Conservation (phyloP, 1,140 invertebrate genomes). For the Drosophila aff. region DNA sequence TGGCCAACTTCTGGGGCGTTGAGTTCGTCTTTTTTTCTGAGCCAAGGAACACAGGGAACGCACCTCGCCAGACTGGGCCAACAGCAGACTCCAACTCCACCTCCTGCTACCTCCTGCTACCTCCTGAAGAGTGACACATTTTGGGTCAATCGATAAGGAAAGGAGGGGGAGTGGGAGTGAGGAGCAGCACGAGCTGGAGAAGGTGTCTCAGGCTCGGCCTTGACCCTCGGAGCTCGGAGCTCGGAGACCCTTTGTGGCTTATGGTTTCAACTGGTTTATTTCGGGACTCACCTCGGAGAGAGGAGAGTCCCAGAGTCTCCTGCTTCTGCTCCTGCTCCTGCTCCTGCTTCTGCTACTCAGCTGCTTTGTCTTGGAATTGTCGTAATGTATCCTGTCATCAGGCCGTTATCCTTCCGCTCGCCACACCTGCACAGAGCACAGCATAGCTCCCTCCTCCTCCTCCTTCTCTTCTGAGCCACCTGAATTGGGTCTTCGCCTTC, state of each 20-base stretch:
- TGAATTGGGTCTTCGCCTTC: conserved; percentile 12
- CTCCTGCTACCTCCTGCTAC: neutral
- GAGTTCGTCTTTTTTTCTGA: conserved; percentile 18
- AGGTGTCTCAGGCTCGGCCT: neutral
- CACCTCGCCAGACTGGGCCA: conserved; percentile 7
- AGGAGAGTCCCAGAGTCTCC: too few species aligned
- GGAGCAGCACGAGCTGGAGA: neutral
- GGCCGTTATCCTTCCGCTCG: conserved; percentile 43
- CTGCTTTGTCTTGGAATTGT: conserved; percentile 31
- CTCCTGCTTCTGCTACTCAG: too few species aligned
- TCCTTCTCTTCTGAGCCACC: conserved; percentile 5
- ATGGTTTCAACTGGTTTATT: conserved; percentile 5
- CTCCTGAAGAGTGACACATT: conserved; percentile 34
- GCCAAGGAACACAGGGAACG: conserved; percentile 9
- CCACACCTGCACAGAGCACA: neutral
- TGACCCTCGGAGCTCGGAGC: conserved; percentile 3
- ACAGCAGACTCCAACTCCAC: neutral
- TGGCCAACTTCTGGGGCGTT: conserved; percentile 33
- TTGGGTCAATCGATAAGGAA: conserved; percentile 34
- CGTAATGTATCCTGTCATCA: conserved; percentile 64
- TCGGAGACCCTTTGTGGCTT: conserved; percentile 6
- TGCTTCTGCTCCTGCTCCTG: too few species aligned
- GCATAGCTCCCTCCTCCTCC: too few species aligned
- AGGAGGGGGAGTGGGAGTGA: neutral
- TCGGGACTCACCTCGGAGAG: neutral